These are phyloP conservation scores for Salvelinus sp. DNA, from an alignment of 2,113 vertebrate species.

Conservation along the genomic window DNA sequence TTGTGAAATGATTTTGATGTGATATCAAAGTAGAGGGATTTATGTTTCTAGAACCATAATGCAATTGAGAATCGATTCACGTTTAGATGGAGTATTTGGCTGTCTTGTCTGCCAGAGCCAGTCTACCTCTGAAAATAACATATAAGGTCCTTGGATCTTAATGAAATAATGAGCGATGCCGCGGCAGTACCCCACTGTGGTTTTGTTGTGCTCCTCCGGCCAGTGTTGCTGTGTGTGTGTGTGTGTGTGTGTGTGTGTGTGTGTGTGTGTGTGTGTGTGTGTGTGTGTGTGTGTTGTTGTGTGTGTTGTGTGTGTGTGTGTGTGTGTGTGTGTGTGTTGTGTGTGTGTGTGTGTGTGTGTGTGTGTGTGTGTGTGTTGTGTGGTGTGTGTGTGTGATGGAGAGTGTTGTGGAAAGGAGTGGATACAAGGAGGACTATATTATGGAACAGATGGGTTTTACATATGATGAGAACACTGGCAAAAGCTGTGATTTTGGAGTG, in stretches of 20 bases:
- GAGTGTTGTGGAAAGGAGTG: background rate
- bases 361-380: too few relatives aligned
- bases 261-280: too few relatives aligned
- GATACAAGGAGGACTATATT: background rate
- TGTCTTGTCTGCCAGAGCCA: constrained; percentile 32
- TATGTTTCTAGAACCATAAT: too few relatives aligned
- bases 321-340: background rate
- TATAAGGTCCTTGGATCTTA: constrained; percentile 15
- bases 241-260: too few relatives aligned
- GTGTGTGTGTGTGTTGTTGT: too few relatives aligned
- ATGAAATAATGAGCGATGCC: constrained; percentile 38
- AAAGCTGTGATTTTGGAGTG: background rate
- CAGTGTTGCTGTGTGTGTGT: background rate
- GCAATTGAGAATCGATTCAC: too few relatives aligned
- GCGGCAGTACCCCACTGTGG: constrained; percentile 50
- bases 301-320: background rate
- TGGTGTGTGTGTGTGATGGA: too few relatives aligned
- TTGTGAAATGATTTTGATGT: too few relatives aligned
- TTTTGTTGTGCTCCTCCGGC: constrained; percentile 43
- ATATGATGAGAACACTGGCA: background rate
- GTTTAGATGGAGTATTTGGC: constrained; percentile 57
- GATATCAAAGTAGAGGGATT: too few relatives aligned
- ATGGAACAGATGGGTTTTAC: background rate
- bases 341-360: too few relatives aligned
- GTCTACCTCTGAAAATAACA: too few relatives aligned